Base-by-base conservation (phyloP, 2,888 invertebrate genomes). In the Alcis repandata region DNA sequence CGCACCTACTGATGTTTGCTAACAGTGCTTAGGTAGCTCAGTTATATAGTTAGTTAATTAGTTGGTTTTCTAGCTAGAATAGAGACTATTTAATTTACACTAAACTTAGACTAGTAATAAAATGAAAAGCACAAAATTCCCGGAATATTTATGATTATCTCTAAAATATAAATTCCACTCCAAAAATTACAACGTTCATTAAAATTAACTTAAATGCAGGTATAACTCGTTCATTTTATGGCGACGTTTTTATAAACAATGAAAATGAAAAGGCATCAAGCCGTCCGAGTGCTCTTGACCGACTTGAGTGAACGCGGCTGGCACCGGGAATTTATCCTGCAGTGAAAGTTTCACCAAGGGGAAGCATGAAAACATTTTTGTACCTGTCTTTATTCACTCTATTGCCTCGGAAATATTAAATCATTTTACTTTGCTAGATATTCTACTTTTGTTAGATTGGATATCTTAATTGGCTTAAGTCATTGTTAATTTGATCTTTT, bases 251-350 rank as follows among this genome's bases (percentile, higher is more conserved):
- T 77, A 75, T 79, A 83, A 80, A 80, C 76, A 79, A 81, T 77
- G 77, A 80, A 80, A 83, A 79, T 83, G 75, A 81, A 84, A 83
- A 83, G 80, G 79, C 79, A 78, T 80, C 68, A 75, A 74, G 76
- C 72, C 65, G 70, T 68, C 73, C 63, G 66, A 78, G 74, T 68
- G 77, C 78, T 63, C 82, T 82, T 83, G 80, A 78, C 79, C 78
- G 79, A 79, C 76, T 81, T 78, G 74, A 80, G 76, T 72, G 74
- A 76, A 73, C 75, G 72, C 68, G 72, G 67, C 73, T 67, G 70
- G 61, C 72, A 68, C 68, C 59, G 70, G 74, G 74, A 75, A 72
- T 77, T 76, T 74, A 76, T 77, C 66, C 72, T 60, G 58, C 61
- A 61, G 68, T 67, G 74, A 74, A 69, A 75, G 73, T 75, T 78